phyloP scores from a whole-genome alignment of 2,888 invertebrate genomes.

The Myopa tessellatipennis region DNA sequence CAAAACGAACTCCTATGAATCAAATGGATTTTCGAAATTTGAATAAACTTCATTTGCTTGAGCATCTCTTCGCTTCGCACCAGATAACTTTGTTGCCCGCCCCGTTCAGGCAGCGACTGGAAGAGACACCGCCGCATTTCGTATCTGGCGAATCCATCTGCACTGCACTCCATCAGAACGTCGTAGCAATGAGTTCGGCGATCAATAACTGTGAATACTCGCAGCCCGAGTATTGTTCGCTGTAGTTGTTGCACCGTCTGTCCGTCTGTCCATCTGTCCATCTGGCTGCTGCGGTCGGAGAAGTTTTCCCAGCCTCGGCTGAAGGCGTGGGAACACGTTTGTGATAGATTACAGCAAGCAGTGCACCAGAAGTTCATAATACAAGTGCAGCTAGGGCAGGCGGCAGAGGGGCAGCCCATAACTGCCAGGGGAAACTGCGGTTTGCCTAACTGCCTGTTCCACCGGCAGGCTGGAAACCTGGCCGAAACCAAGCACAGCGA shows the following conservation, averaged over 20 bases:
- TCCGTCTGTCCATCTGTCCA: neutral
- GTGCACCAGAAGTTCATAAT: neutral
- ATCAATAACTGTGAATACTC: slow-evolving; percentile 10
- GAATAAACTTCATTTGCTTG: no score
- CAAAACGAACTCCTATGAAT: no score
- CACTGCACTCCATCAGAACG: neutral
- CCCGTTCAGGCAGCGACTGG: no score
- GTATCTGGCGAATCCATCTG: slow-evolving; percentile 3
- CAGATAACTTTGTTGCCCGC: no score
- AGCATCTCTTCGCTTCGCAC: no score
- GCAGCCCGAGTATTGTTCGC: neutral
- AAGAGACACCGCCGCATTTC: neutral
- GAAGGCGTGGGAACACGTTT: slow-evolving; percentile 29
- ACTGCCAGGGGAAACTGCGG: neutral
- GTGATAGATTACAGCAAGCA: slow-evolving; percentile 13
- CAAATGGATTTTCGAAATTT: no score
- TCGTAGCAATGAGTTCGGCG: neutral
- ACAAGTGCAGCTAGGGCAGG: neutral
- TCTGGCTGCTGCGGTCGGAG: neutral
- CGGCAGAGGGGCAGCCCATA: neutral
- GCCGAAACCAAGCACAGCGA: neutral
- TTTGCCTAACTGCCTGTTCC: neutral
- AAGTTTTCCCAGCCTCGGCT: slow-evolving; percentile 14
- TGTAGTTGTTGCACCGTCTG: neutral
- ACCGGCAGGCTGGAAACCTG: neutral